Base-by-base conservation (phyloP, 2,113 vertebrate species). In the Labeo rohita region DNA sequence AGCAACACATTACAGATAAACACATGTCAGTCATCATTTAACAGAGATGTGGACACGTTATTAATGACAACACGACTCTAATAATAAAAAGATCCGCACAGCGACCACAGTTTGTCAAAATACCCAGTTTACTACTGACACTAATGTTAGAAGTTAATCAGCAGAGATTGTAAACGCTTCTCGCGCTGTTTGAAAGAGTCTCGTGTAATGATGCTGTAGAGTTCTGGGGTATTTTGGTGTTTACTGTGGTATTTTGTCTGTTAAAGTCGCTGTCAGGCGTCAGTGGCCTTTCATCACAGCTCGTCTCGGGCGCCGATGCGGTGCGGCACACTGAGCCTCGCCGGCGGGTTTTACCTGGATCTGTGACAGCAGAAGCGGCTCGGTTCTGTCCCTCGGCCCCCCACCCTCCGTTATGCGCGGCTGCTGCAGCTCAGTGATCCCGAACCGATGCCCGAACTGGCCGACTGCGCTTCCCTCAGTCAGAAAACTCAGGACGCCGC, bases 401-500 rank as follows among this genome's bases (percentile, higher is more conserved):
- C 92, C 92, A 88, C 93, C 93, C 92, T 94, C 92, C 91, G 89
- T 89, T 88, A 86, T 88, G 80, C 88, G 89, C 73, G 84, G 72
- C 68, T 75, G 91, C 89, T 90, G 84, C 88, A 59, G 87, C 84
- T 92, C 90, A 70, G 84, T 93, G 90, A 88, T 89, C 85, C 89
- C 87, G 83, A 91, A 90, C 80, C 81, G 92, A 82, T 89, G 92
- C 88, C 83, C 90, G 89, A 90, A 91, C 85, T 90, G 85, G 87
- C 92, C 91, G 87, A 90, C 90, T 92, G 88, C 92, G 90, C 90
- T 92, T 90, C 93, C 85, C 88, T 88, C 78, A 89, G 81, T 89
- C 68, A 90, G 85, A 87, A 79, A 85, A 86, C 88, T 93, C 94
- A 95, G 94, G 94, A 95, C 94, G 94, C 93, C 93, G 94, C 94